phyloP scores from a whole-genome alignment of 2,113 vertebrate genomes.

The Microcebus lehilahytsara region DNA sequence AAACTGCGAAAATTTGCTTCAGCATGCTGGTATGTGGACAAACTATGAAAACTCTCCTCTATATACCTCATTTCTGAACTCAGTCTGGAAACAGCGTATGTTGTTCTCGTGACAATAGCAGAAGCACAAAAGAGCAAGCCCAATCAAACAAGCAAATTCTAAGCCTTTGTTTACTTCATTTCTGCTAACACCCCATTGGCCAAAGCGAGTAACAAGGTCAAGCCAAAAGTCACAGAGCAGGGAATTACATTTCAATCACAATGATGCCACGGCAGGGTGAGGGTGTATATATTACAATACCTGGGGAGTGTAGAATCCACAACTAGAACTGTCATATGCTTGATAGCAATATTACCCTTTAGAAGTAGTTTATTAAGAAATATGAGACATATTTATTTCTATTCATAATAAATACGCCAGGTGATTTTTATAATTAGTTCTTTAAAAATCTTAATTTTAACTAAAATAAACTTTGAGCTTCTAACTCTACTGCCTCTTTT shows the following conservation, averaged over 20 bases:
- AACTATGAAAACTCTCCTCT: not conserved
- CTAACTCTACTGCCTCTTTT: not conserved
- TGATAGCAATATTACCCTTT: not conserved
- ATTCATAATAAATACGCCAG: not conserved
- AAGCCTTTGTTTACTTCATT: not conserved
- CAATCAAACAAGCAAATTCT: not conserved
- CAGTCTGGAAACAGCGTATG: not conserved
- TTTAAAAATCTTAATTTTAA: not conserved
- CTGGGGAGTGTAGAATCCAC: not conserved
- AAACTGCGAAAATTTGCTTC: not conserved
- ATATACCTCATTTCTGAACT: not conserved
- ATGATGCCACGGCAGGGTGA: not conserved
- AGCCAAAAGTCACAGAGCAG: not conserved
- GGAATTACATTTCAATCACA: not conserved
- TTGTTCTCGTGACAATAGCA: not conserved
- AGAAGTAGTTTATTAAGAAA: not conserved
- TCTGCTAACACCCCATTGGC: not conserved
- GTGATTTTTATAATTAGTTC: not conserved
- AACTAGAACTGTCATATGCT: not conserved
- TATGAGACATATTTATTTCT: not conserved
- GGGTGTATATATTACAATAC: accelerated
- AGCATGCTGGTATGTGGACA: not conserved
- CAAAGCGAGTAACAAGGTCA: not conserved
- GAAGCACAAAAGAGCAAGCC: not conserved
- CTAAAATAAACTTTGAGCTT: not conserved